A percentile compares a stretch with the other conserved stretches of the same genome.
phyloP scores from a whole-genome alignment of 35 echinoderm and acorn worm genomes.

The Apostichopus japonicus region DNA sequence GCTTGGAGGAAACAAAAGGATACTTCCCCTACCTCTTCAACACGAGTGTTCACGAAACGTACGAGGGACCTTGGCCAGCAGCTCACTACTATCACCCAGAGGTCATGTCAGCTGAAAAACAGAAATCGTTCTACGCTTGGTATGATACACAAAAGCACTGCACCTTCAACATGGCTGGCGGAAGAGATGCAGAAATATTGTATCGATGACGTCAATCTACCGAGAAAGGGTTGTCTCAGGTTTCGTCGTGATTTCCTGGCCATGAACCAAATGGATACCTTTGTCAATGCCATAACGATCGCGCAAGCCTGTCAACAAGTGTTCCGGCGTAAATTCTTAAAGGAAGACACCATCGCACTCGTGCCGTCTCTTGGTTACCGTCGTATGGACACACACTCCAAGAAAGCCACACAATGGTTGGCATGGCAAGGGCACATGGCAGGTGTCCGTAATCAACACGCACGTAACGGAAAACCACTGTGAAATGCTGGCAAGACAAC shows the following conservation, averaged over 20 bases:
- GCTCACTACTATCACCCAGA: background rate
- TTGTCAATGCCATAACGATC: background rate
- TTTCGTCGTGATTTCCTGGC: background rate
- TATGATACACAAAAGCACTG: background rate
- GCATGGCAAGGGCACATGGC: background rate
- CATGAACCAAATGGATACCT: background rate
- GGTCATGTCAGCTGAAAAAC: background rate
- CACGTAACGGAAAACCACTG: conserved; percentile 1
- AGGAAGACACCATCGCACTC: background rate
- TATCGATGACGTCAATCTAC: background rate
- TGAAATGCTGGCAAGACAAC: background rate
- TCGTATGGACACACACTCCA: background rate
- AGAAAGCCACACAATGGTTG: conserved; percentile 28
- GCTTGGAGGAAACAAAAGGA: background rate
- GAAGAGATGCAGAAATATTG: conserved; percentile 16
- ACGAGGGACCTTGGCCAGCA: background rate
- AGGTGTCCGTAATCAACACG: conserved; percentile 19
- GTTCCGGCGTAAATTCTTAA: background rate
- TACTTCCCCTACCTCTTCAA: conserved; percentile 23
- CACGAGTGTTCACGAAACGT: background rate
- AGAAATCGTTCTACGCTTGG: background rate
- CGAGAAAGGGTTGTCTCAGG: background rate
- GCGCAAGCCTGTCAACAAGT: background rate
- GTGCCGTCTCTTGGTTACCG: background rate
- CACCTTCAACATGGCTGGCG: background rate